Conservation (phyloP, 2,113 vertebrate genomes). For the Arenaria interpres region DNA sequence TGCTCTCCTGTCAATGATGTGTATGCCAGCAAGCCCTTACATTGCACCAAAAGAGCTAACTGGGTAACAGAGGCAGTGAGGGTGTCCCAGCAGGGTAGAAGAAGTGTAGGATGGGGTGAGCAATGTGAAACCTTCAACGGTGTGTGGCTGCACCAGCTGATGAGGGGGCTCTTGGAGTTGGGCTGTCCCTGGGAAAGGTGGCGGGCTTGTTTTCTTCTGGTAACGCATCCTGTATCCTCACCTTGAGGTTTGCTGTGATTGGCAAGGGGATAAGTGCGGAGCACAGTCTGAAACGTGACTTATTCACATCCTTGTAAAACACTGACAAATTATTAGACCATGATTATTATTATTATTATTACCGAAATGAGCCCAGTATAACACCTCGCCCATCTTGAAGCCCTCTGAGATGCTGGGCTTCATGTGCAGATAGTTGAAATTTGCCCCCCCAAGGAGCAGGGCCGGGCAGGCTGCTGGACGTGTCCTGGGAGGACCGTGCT, state of each 20-base stretch:
- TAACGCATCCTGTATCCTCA: fast-evolving
- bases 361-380: neutral
- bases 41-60: neutral
- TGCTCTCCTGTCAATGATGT: neutral
- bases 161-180: neutral
- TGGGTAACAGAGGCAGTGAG: neutral
- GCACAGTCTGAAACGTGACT: neutral
- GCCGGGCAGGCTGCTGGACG: neutral
- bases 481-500: neutral
- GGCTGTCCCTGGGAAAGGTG: neutral
- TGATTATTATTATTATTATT: neutral
- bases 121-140: neutral
- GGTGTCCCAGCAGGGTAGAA: neutral
- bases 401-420: neutral
- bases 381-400: neutral
- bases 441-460: neutral
- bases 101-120: neutral
- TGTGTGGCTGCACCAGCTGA: neutral
- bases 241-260: neutral
- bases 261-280: neutral
- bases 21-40: fast-evolving
- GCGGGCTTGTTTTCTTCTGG: neutral
- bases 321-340: neutral
- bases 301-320: neutral
- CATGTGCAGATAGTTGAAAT: neutral